A percentile compares a stretch with the other conserved stretches of the same genome.
Evolutionary conservation across 2,797 vertebrate genomes (phyloP).

Genomic region (Platalea minor): DNA sequence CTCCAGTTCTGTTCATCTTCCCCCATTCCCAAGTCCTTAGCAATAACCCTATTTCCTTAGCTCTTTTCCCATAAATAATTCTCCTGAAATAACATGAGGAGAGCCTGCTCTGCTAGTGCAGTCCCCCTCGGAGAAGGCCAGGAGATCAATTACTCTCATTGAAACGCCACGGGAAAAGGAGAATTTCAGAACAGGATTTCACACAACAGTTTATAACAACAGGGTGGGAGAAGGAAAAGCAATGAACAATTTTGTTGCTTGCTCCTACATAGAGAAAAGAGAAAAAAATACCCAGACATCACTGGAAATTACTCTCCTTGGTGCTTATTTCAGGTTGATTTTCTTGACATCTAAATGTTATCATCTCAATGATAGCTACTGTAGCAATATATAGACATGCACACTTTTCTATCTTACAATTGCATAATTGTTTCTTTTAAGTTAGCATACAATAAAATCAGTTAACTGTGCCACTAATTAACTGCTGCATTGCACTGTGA

Average conservation of each 20-base stretch:
- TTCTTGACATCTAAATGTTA: neutral
- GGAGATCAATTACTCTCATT: constrained; percentile 3
- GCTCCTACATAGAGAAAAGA: neutral
- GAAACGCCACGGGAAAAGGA: neutral
- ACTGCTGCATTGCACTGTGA: neutral
- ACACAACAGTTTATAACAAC: neutral
- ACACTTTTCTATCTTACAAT: neutral
- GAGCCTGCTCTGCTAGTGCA: neutral
- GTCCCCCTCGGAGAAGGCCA: neutral
- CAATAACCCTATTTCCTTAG: constrained; percentile 8
- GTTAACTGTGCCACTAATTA: neutral
- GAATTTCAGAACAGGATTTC: constrained; percentile 15
- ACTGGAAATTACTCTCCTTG: neutral
- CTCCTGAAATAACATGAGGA: constrained; percentile 15
- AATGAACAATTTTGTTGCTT: neutral
- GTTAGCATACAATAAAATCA: neutral
- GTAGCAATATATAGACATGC: neutral
- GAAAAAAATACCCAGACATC: neutral
- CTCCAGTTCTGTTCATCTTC: constrained; percentile 7
- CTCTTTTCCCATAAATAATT: constrained; percentile 39
- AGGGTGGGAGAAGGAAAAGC: neutral
- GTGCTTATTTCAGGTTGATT: neutral
- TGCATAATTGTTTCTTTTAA: neutral
- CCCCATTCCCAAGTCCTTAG: constrained; percentile 8
- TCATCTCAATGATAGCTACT: neutral